Conservation (phyloP, 2,888 invertebrate genomes). For the Galerucella pusilla region DNA sequence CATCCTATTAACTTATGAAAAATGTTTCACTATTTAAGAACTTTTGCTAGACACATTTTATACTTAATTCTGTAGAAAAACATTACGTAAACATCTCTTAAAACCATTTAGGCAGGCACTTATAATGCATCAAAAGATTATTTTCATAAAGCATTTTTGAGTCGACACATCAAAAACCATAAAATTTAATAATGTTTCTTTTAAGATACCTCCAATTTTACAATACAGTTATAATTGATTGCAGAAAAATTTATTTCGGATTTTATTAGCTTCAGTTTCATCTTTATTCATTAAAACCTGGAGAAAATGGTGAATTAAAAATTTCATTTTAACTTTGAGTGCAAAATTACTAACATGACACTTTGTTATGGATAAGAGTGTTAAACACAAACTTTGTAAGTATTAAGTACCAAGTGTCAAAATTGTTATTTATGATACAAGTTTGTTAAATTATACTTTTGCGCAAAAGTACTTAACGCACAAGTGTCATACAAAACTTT, state of each 20-base stretch:
- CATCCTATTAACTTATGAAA: slow-evolving; percentile 27
- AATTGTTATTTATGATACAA: no score
- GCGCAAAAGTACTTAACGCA: no score
- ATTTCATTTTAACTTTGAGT: no score
- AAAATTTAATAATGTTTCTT: slow-evolving; percentile 13
- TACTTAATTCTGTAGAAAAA: slow-evolving; percentile 17
- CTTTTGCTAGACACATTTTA: slow-evolving; percentile 22
- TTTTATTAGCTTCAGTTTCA: neutral
- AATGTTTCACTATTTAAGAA: slow-evolving; percentile 27
- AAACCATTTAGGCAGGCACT: neutral
- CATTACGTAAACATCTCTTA: slow-evolving; percentile 1
- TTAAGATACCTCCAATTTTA: neutral
- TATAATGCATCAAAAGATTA: slow-evolving; percentile 15
- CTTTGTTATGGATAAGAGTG: no score
- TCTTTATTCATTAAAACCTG: neutral
- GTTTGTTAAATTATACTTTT: no score
- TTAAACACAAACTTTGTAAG: no score
- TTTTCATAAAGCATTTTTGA: slow-evolving; percentile 7
- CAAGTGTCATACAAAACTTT: no score
- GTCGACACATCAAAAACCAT: slow-evolving; percentile 12
- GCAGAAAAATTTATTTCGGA: neutral
- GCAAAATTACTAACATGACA: no score
- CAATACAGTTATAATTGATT: slow-evolving; percentile 2
- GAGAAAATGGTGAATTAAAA: no score
- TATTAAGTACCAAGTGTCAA: no score